Evolutionary conservation across 2,113 vertebrate species (phyloP).

Genomic region (Oryzias celebensis): DNA sequence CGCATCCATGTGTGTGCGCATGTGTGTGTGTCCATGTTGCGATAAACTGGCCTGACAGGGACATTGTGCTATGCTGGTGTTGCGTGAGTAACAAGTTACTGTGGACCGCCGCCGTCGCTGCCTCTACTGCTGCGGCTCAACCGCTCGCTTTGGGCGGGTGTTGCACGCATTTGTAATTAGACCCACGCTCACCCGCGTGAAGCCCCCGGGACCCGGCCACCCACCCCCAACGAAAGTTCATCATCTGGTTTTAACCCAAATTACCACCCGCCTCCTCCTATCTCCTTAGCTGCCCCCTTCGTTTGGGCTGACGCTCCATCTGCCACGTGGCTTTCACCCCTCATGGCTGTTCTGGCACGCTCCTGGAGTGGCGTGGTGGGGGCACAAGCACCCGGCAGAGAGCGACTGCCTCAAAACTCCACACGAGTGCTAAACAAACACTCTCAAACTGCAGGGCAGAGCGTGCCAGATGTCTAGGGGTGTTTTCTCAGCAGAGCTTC

Average conservation of each 20-base stretch:
- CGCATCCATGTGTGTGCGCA: constrained; percentile 7
- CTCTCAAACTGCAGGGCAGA: too few relatives aligned
- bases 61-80: constrained; percentile 65
- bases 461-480: not conserved
- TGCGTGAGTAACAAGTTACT: constrained; percentile 70
- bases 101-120: constrained; percentile 2
- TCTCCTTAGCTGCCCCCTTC: constrained; percentile 1
- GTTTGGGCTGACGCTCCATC: constrained; percentile 56
- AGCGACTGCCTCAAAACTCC: too few relatives aligned
- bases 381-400: too few relatives aligned
- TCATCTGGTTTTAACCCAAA: constrained; percentile 75
- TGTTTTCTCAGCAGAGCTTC: not conserved
- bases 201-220: constrained; percentile 22
- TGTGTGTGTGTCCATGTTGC: constrained; percentile 13
- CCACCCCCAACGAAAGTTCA: constrained; percentile 73
- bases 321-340: constrained; percentile 57
- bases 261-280: constrained; percentile 10
- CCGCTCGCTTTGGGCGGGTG: constrained; percentile 48
- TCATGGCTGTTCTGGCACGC: constrained; percentile 11
- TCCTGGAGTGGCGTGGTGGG: constrained; percentile 2
- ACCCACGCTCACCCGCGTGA: not conserved
- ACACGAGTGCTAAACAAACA: too few relatives aligned
- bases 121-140: constrained; percentile 42
- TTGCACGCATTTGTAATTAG: not conserved
- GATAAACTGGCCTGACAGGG: constrained; percentile 61